Conservation (phyloP, 2,113 vertebrate species). For the Cygnus buccinator region DNA sequence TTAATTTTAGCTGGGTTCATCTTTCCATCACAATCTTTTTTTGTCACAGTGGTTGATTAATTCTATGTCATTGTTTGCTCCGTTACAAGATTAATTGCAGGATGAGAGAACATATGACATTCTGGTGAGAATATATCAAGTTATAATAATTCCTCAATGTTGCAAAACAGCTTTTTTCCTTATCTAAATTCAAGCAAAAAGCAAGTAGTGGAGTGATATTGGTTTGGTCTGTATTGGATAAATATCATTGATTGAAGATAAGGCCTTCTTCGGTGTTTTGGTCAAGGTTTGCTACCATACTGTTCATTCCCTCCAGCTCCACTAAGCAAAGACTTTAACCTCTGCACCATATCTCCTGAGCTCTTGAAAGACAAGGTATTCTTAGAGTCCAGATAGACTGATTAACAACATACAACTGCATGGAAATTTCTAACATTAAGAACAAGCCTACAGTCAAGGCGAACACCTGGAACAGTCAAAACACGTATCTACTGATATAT, state of each 20-base stretch:
- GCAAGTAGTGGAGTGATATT: background rate
- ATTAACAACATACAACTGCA: background rate
- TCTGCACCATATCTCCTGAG: background rate
- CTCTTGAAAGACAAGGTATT: background rate
- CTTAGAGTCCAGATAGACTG: background rate
- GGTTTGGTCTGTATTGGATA: background rate
- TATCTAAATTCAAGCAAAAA: background rate
- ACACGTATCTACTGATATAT: background rate
- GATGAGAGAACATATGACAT: slow-evolving; percentile 41
- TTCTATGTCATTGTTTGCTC: slow-evolving; percentile 62
- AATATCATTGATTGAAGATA: background rate
- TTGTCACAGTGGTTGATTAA: slow-evolving; percentile 67
- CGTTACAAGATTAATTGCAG: slow-evolving; percentile 69
- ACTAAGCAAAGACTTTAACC: background rate
- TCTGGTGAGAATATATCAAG: slow-evolving; percentile 4
- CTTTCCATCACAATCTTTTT: slow-evolving; percentile 61
- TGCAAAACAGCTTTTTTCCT: background rate
- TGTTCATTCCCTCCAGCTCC: background rate
- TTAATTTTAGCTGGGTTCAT: slow-evolving; percentile 62
- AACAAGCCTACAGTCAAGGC: background rate
- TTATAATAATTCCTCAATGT: slow-evolving; percentile 4
- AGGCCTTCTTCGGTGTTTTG: background rate
- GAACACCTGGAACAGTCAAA: background rate
- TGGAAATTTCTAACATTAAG: background rate
- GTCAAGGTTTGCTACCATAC: background rate